Conservation (phyloP, 2,113 vertebrate genomes). For the Irena cyanogastra region DNA sequence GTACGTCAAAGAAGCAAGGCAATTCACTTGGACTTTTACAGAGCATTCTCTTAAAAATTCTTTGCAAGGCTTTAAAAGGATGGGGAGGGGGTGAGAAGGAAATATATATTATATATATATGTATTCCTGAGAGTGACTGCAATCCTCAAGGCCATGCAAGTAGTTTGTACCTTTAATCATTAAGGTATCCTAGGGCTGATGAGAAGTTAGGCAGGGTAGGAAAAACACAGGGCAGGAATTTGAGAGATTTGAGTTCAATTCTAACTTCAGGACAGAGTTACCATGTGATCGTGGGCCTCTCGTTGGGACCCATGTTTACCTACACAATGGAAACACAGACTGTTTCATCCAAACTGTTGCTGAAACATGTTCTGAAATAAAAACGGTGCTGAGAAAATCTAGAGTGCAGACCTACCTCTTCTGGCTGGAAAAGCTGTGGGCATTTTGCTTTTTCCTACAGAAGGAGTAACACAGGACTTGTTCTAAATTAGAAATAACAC, state of each 20-base stretch:
- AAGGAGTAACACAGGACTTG: not conserved
- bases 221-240: not conserved
- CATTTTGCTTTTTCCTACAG: not conserved
- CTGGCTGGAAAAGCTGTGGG: not conserved
- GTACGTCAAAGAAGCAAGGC: not conserved
- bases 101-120: too few relatives aligned
- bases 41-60: not conserved
- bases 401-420: not conserved
- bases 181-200: not conserved
- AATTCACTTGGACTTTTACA: not conserved
- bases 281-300: rapidly evolving
- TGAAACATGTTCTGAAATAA: not conserved
- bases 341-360: not conserved
- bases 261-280: not conserved
- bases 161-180: not conserved
- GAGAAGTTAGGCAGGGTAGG: not conserved
- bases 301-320: rapidly evolving
- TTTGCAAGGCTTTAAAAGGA: not conserved
- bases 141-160: not conserved
- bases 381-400: not conserved
- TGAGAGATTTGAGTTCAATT: not conserved
- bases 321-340: not conserved
- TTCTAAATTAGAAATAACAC: not conserved
- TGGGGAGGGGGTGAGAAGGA: rapidly evolving
- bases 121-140: not conserved